Conservation (phyloP, 1,140 invertebrate genomes). For the Cotesia chilonis region DNA sequence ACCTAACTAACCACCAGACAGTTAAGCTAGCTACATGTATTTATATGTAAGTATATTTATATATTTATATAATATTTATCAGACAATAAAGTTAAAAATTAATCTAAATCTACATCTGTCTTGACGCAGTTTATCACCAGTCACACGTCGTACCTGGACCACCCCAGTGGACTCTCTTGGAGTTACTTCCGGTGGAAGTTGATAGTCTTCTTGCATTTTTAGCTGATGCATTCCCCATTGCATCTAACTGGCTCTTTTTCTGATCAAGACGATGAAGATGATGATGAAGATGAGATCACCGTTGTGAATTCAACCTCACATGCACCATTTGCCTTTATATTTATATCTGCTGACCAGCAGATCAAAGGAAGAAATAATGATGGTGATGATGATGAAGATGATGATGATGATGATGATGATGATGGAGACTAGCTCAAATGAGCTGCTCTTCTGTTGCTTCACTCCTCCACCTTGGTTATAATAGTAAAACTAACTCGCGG, state of each 20-base stretch:
- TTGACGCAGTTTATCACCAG: neutral
- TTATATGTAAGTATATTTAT: too few relatives aligned
- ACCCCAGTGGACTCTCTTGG: slow-evolving; percentile 57
- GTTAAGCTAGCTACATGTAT: too few relatives aligned
- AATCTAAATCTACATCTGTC: neutral
- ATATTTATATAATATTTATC: too few relatives aligned
- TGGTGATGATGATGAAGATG: too few relatives aligned
- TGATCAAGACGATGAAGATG: slow-evolving; percentile 13
- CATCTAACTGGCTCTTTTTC: neutral
- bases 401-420: neutral
- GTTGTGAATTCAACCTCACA: neutral
- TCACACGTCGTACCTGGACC: slow-evolving; percentile 54
- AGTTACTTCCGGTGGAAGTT: slow-evolving; percentile 39
- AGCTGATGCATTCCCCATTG: slow-evolving; percentile 60
- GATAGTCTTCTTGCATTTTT: slow-evolving; percentile 51
- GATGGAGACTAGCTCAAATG: neutral
- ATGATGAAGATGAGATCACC: neutral
- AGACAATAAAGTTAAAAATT: too few relatives aligned
- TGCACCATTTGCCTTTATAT: neutral
- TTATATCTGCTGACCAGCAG: too few relatives aligned
- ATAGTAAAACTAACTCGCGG: slow-evolving; percentile 31
- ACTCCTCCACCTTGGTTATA: slow-evolving; percentile 21
- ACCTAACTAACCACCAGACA: too few relatives aligned
- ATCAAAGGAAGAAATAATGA: too few relatives aligned
- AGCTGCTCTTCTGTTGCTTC: neutral